Percentiles rank a stretch among this genome's conserved stretches.
phyloP scores from a whole-genome alignment of 2,797 vertebrate genomes.

The Heteromormyrus szaboi region DNA sequence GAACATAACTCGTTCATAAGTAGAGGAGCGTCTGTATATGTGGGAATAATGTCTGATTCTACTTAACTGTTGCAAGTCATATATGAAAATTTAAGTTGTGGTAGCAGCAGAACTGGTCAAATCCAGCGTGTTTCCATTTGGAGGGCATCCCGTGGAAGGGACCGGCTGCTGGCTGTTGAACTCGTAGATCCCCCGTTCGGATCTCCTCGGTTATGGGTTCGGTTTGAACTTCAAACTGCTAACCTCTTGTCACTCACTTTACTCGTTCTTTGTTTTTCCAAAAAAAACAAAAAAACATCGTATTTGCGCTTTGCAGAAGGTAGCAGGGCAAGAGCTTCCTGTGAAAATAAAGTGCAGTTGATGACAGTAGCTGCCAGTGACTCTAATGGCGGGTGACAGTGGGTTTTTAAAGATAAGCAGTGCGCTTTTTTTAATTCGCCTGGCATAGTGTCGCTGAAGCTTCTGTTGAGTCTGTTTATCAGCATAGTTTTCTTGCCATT shows the following conservation, averaged over 20 bases:
- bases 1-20: not conserved
- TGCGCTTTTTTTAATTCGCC: not conserved
- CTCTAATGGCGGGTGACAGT: not conserved
- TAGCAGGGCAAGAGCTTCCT: not conserved
- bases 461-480: not conserved
- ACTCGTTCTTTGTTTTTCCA: not conserved
- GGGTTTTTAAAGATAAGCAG: not conserved
- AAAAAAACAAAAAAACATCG: not conserved
- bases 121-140: not conserved
- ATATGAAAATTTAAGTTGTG: not conserved
- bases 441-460: not conserved
- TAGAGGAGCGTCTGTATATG: not conserved
- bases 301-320: not conserved
- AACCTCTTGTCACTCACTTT: not conserved
- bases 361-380: not conserved
- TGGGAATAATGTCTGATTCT: not conserved
- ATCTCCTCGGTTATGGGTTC: not conserved
- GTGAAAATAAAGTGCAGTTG: not conserved
- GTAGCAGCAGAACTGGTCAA: not conserved
- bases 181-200: not conserved
- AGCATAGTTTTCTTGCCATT: not conserved
- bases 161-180: not conserved
- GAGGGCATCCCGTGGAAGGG: not conserved
- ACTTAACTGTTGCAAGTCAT: not conserved
- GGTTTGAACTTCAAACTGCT: not conserved